phyloP scores from a whole-genome alignment of 2,113 vertebrate species.

The Rhinogobius similis region DNA sequence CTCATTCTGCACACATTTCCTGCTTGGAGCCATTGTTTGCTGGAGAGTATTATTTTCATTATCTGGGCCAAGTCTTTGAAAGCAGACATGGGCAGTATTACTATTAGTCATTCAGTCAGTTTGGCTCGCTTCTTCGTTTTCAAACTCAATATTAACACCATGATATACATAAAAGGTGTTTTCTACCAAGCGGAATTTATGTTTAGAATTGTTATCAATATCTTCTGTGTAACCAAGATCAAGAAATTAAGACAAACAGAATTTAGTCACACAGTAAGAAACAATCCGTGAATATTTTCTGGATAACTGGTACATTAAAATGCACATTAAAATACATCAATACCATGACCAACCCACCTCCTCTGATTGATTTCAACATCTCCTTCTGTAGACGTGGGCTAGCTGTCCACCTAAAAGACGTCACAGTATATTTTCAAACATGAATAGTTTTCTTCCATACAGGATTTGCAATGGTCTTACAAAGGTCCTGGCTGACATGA shows the following conservation, averaged over 20 bases:
- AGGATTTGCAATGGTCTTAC: not conserved
- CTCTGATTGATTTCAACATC: too few relatives aligned
- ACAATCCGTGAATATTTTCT: too few relatives aligned
- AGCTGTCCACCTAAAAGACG: not conserved
- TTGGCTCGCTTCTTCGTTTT: not conserved
- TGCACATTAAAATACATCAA: too few relatives aligned
- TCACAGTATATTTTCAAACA: not conserved
- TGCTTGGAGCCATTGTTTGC: not conserved
- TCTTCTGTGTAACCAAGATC: not conserved
- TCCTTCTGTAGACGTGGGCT: too few relatives aligned
- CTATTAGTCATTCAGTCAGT: not conserved
- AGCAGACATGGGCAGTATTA: not conserved
- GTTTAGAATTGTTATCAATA: not conserved
- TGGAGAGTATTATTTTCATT: slow-evolving; percentile 2
- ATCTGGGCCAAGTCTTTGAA: not conserved
- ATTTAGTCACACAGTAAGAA: too few relatives aligned
- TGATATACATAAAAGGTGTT: too few relatives aligned
- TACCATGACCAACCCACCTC: too few relatives aligned
- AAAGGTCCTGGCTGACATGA: slow-evolving; percentile 42
- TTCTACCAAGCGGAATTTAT: not conserved
- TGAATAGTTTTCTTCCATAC: not conserved
- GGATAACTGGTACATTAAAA: too few relatives aligned
- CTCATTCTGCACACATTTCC: not conserved
- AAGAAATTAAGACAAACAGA: too few relatives aligned
- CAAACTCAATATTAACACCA: not conserved